phyloP scores from a whole-genome alignment of 2,113 vertebrate genomes.

The Dendrocopos noguchii region DNA sequence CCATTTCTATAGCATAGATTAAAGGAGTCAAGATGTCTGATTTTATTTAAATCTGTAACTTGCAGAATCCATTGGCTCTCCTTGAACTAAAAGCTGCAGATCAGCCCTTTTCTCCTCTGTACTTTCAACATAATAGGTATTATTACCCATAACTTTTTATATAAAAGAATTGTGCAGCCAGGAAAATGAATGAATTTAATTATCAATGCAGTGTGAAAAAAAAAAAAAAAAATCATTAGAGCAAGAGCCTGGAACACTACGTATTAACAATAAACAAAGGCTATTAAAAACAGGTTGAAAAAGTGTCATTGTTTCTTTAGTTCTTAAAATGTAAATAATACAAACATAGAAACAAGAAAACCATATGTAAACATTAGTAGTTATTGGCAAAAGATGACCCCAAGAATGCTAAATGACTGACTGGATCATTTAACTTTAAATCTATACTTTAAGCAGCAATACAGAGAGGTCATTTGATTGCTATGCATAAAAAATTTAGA shows the following conservation, averaged over 20 bases:
- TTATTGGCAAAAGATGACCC: conserved; percentile 71
- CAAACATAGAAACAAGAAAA: conserved; percentile 69
- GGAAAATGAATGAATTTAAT: conserved; percentile 91
- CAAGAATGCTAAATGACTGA: conserved; percentile 79
- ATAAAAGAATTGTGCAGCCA: conserved; percentile 82
- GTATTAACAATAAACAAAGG: conserved; percentile 85
- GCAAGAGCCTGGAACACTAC: conserved; percentile 80
- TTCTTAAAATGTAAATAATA: conserved; percentile 78
- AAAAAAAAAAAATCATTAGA: conserved; percentile 84
- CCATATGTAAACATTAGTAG: conserved; percentile 64
- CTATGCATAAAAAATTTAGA: conserved; percentile 80
- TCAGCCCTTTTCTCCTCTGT: conserved; percentile 79
- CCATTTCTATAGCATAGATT: background rate
- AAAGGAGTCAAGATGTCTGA: background rate
- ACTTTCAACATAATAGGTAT: conserved; percentile 77
- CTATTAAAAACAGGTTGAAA: conserved; percentile 80
- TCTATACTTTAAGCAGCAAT: conserved; percentile 79
- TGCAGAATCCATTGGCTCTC: background rate
- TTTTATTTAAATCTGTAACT: conserved; percentile 36
- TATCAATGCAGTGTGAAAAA: conserved; percentile 84
- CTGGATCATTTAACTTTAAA: conserved; percentile 82
- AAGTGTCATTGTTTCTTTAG: conserved; percentile 71
- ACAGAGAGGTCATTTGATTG: conserved; percentile 78
- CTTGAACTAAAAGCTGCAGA: conserved; percentile 40
- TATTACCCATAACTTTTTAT: conserved; percentile 85